Evolutionary conservation across 2,888 invertebrate genomes (phyloP).

Genomic region (Deroplatys truncata): DNA sequence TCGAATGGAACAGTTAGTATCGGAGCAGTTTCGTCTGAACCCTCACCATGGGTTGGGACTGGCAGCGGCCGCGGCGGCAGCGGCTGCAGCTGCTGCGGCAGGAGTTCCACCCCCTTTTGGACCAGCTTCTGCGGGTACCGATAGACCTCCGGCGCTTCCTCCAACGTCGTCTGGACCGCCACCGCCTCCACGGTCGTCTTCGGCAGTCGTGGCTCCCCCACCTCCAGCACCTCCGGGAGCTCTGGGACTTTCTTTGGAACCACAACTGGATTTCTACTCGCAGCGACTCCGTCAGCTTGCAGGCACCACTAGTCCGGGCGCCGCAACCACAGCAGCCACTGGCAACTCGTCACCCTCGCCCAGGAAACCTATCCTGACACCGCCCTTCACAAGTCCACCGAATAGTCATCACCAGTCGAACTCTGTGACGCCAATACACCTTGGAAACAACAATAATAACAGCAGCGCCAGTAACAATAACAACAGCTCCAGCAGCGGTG

Average conservation of each 20-base stretch:
- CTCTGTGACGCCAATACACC: slow-evolving; percentile 42
- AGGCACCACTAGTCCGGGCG: slow-evolving; percentile 90
- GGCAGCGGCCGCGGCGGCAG: slow-evolving; percentile 66
- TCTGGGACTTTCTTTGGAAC: slow-evolving; percentile 71
- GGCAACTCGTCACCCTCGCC: slow-evolving; percentile 41
- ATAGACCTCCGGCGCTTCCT: slow-evolving; percentile 54
- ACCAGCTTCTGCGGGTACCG: slow-evolving; percentile 52
- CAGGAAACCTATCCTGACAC: slow-evolving; percentile 42
- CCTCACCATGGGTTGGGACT: slow-evolving; percentile 65
- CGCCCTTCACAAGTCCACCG: slow-evolving; percentile 43
- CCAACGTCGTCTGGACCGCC: slow-evolving; percentile 45
- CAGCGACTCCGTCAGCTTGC: slow-evolving; percentile 98
- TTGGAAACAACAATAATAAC: slow-evolving; percentile 43
- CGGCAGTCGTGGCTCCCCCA: slow-evolving; percentile 34
- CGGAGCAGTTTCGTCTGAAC: slow-evolving; percentile 67
- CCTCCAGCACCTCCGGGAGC: slow-evolving; percentile 32
- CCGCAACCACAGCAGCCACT: slow-evolving; percentile 45
- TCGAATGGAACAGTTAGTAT: slow-evolving; percentile 79
- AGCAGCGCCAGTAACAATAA: slow-evolving; percentile 46
- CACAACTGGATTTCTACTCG: slow-evolving; percentile 98
- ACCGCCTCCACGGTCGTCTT: slow-evolving; percentile 31
- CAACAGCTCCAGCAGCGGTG: slow-evolving; percentile 44
- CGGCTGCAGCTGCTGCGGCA: slow-evolving; percentile 57
- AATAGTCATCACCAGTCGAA: slow-evolving; percentile 54
- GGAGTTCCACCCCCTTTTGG: slow-evolving; percentile 43